Base-by-base conservation (phyloP, 2,797 vertebrate genomes). In the Artibeus jamaicensis region DNA sequence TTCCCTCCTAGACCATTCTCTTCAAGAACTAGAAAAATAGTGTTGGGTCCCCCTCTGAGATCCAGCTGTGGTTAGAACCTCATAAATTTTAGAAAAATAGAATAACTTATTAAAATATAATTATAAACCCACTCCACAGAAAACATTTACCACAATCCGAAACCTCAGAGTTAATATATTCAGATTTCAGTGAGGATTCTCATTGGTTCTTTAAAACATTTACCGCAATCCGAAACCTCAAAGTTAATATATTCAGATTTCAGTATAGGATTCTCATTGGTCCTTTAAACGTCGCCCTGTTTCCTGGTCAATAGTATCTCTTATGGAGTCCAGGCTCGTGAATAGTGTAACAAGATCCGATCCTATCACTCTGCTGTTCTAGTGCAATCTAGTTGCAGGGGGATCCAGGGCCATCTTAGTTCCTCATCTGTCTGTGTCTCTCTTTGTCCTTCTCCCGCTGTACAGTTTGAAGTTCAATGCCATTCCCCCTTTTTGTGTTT, bases 71-170 rank as follows among this genome's bases (percentile, higher is more conserved):
- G 89, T 84, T 89, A 85, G 95, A 89, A 77, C 89, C 68, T 95
- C 73, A 88, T 96, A 87, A 78, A 89, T 85, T 94, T 93, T 71
- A 86, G 91, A 92, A 96, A 97, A 98, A 85, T 59, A 89, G 73
- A 90, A 67, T 81, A 95, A 83, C 62, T 89, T 55, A 55, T 85
- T 57, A 93, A 85, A 92, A 81, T 39, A 53, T 91, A 97, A 84
- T 50, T 81, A 21, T 87, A 87, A 94, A 91, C 57, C 76, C 48
- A 85, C 50, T 39, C 22, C 93, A 53, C 14, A 37, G 42, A 97
- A 48, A 97, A 96, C 39, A 44, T 78, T 94, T 82, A 95, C 97
- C 93, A 93, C 93, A 98, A 78, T 95, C 94, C 96, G 82, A 97
- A 94, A 16, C 91, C 67, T 97, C 65, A 88, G 21, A 82, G 37